phyloP scores from a whole-genome alignment of 2,113 vertebrate genomes.

The Neoarius graeffei region DNA sequence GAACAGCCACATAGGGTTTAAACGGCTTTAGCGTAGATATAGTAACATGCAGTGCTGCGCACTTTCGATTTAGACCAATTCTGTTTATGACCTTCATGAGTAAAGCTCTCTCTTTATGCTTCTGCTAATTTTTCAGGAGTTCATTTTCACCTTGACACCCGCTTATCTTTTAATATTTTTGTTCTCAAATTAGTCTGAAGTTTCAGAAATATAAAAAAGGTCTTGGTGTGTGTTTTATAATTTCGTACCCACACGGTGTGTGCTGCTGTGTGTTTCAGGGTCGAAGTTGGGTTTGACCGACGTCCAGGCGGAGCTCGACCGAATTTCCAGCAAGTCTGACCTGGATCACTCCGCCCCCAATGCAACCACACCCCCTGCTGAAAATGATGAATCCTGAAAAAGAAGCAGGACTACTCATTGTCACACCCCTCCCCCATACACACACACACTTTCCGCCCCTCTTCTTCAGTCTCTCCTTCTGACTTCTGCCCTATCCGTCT shows the following conservation, averaged over 20 bases:
- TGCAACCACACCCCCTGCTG: conserved; percentile 81
- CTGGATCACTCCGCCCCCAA: conserved; percentile 79
- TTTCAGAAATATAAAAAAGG: background rate
- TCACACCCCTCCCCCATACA: conserved; percentile 13
- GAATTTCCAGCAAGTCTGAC: conserved; percentile 92
- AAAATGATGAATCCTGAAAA: conserved; percentile 94
- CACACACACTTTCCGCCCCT: conserved; percentile 64
- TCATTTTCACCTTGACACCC: no score
- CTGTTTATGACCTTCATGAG: no score
- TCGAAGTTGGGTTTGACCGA: conserved; percentile 95
- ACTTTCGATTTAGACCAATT: background rate
- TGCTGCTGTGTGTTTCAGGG: conserved; percentile 68
- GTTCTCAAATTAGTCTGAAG: background rate
- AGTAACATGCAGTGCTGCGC: background rate
- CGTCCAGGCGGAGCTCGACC: conserved; percentile 95
- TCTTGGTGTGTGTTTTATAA: background rate
- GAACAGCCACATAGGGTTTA: background rate
- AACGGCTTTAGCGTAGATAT: background rate
- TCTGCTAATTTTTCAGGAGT: no score
- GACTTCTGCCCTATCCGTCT: conserved; percentile 35
- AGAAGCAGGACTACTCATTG: conserved; percentile 63
- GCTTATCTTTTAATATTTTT: no score
- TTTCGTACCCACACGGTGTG: background rate
- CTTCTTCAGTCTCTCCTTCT: conserved; percentile 74
- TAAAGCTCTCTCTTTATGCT: no score